Base-by-base conservation (phyloP, 2,797 vertebrate genomes). In the Notolabrus celidotus region DNA sequence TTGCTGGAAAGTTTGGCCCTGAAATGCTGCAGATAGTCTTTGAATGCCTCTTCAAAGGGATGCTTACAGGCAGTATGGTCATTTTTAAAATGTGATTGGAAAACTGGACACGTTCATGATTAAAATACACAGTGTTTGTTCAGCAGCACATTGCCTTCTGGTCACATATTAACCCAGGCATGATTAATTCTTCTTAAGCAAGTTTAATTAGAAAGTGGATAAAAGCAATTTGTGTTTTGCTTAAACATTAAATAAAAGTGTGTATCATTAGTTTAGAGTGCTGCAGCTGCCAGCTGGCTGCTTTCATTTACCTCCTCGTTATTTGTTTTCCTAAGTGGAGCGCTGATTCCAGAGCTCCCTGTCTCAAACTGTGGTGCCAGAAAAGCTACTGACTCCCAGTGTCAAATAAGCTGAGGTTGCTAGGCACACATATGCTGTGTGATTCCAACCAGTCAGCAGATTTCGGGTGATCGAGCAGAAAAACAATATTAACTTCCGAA, bases 341-440 rank as follows among this genome's bases (percentile, higher is more conserved):
- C 31, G 43, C 22, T 34, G 29, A 76, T 71, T 80, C 55, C 55
- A 49, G n/a, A 56, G 38, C 31, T 51, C 51, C 11, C 27, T 3
- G 1, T 74, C 51, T 72, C 17, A 68, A 71, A 59, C 55, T 42
- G 36, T 27, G 54, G 38, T 54, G 33, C 65, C 17, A 31, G 42
- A 31, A 47, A 39, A 72, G 62, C 47, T 1, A 14, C 49, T 54
- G 53, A 71, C 52, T 42, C 45, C 33, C 39, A 2, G 22, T 67
- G 51, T 74, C 64, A 56, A 80, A 70, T 74, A 59, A 58, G 61
- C 22, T 10, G 46, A 51, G 56, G 80, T 84, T 88, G 80, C 80
- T 60, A 71, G 57, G 78, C 69, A 89, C n/a, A 84, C 84, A 45
- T 68, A 67, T 25, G 50, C 49, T 61, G 50, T 54, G 25, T 4